Percentiles rank a stretch among this genome's conserved stretches.
These are phyloP conservation scores for Sylvilagus floridanus DNA, from an alignment of 2,797 vertebrate species.

Conservation along the genomic window DNA sequence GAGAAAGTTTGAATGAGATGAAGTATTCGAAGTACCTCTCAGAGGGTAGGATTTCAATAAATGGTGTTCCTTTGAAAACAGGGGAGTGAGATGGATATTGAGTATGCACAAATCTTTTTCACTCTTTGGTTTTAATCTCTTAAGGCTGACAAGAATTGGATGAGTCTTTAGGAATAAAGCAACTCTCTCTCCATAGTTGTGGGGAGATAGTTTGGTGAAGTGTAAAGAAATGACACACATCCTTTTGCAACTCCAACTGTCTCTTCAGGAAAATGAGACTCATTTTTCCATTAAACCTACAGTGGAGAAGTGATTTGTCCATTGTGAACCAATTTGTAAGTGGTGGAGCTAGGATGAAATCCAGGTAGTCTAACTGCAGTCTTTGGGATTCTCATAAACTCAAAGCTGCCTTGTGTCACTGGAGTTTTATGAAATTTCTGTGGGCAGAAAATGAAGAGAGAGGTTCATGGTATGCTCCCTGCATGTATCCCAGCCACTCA, in stretches of 20 bases:
- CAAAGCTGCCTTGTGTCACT: neutral
- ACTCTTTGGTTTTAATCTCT: neutral
- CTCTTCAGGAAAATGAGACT: neutral
- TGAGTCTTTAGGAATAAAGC: neutral
- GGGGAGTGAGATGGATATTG: no score
- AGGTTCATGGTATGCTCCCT: neutral
- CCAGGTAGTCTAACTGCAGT: neutral
- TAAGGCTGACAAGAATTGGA: neutral
- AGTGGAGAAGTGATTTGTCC: neutral
- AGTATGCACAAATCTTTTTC: neutral
- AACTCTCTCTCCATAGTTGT: neutral
- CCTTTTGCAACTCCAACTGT: constrained; percentile 17
- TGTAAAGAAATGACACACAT: neutral
- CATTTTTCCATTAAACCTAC: neutral
- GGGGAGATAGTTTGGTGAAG: neutral
- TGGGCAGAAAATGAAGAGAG: neutral
- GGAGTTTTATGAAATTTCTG: neutral
- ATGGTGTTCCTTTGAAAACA: neutral
- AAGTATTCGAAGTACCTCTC: neutral
- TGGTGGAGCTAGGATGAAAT: neutral
- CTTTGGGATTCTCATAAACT: constrained; percentile 2
- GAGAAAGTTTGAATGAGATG: neutral
- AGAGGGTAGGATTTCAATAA: neutral
- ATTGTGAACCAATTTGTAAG: neutral
- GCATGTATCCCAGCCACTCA: neutral